These are phyloP conservation scores for Lithosia quadra DNA, from an alignment of 2,888 invertebrate genomes.

Conservation along the genomic window DNA sequence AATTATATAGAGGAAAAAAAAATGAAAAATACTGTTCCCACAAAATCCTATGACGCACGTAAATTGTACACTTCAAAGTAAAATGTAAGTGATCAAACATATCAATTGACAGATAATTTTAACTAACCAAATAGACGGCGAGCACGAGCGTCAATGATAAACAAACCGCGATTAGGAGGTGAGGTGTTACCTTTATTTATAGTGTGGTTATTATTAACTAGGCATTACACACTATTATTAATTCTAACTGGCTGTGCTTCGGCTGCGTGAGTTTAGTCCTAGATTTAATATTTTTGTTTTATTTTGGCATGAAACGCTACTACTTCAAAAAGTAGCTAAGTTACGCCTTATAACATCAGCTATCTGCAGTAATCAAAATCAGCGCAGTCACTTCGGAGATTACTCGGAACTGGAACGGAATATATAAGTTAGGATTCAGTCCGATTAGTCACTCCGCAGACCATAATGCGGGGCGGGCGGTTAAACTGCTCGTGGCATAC, in stretches of 20 bases:
- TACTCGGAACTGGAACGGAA: no score
- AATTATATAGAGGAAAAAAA: slow-evolving; percentile 7
- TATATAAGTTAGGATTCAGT: no score
- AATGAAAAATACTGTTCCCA: slow-evolving; percentile 15
- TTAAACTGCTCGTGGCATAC: no score
- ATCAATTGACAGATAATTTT: slow-evolving; percentile 40
- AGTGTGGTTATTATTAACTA: slow-evolving; percentile 11
- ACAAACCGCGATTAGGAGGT: slow-evolving; percentile 48
- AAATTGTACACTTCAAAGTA: slow-evolving; percentile 31
- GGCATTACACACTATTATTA: background rate
- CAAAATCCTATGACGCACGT: slow-evolving; percentile 38
- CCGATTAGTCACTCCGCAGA: no score
- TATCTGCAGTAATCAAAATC: no score
- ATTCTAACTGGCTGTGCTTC: background rate
- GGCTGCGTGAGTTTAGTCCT: no score
- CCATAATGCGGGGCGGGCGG: no score
- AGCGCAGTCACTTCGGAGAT: no score
- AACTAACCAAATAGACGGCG: slow-evolving; percentile 30
- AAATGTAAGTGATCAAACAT: slow-evolving; percentile 35
- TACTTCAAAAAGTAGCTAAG: no score
- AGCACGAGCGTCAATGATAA: slow-evolving; percentile 47
- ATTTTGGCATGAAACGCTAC: no score
- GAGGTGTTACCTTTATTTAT: slow-evolving; percentile 30
- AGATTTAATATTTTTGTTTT: no score
- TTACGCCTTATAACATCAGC: no score